Evolutionary conservation across 92 coral and sea anemone species (phyloP), one percentile per base, ranked within the genome.

Genomic region (Bergia puertoricense): DNA sequence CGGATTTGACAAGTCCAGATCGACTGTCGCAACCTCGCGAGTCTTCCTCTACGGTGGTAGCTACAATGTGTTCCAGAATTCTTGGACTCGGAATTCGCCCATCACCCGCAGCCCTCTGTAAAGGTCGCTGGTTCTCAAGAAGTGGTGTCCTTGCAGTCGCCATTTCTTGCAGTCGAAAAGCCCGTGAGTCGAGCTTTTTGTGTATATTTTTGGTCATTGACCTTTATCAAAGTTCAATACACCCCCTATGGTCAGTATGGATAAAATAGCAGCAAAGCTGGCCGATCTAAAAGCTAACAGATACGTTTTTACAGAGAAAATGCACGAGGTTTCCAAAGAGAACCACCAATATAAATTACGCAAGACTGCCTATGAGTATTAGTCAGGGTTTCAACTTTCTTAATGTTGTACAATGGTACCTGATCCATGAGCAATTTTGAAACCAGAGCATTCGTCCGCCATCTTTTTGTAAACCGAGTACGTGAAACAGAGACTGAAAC

Each of bases 121-220:
- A 7, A 38, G 10, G 46, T 36, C 23, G 23, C 14, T 81, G 50
- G 11, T 66, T 66, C 11, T 71, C 78, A 54, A 84, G 67, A 23
- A 84, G 87, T 22, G 79, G 87, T 4, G 87, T 84, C 5, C 23
- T 71, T 6, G 87, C 87, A 37, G 62, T 69, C 2, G 78, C 87
- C 87, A 84, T 84, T 11, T 62, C 36, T 76, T 76, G 80, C 46
- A 76, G 80, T 76, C 51, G 54, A 5, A 42, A 9, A 40, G 30
- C 80, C 54, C 23, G 80, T 41, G n/a, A 9, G 80, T 42, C 20
- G 69, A 62, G 18, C 80, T 20, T 10, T 15, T 43, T 51, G 23
- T 9, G 44, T 20, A 7, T 76, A n/a, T 14, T n/a, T 76, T 76
- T 76, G 54, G 30, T 76, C 80, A 76, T 76, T 76, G 50, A 76